These are phyloP conservation scores for Netelia inedita DNA, from an alignment of 2,888 invertebrate species.

Conservation along the genomic window DNA sequence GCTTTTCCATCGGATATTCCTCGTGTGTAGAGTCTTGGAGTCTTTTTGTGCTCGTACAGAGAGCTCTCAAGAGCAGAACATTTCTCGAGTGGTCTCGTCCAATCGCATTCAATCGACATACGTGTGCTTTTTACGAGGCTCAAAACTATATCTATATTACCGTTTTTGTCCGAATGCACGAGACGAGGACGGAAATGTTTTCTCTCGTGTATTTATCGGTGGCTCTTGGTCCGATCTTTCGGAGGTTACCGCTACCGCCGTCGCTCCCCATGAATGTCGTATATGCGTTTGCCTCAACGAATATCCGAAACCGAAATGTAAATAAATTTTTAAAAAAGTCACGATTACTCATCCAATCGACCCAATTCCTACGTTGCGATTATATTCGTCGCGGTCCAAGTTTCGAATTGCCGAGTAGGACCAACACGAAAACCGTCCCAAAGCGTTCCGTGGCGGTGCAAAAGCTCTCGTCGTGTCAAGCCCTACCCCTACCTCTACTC, in stretches of 20 bases:
- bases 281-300: no score
- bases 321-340: no score
- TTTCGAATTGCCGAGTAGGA: constrained; percentile 3
- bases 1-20: no score
- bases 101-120: constrained; percentile 39
- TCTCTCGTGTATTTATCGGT: constrained; percentile 16
- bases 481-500: not conserved
- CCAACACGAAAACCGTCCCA: constrained; percentile 11
- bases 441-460: constrained; percentile 13
- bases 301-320: no score
- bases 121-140: constrained; percentile 11
- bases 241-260: not conserved
- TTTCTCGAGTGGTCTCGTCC: constrained; percentile 42
- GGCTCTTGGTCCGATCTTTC: not conserved
- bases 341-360: no score
- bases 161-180: no score
- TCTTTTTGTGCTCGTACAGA: constrained; percentile 34
- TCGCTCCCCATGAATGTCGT: not conserved
- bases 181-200: constrained; percentile 10
- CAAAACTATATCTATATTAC: not conserved
- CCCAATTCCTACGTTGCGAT: no score
- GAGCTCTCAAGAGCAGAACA: constrained; percentile 43
- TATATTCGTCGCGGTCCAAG: no score
- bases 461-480: constrained; percentile 7
- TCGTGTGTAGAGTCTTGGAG: not conserved